Base-by-base conservation (phyloP, 2,888 invertebrate genomes). In the Exephanes ischioxanthus region DNA sequence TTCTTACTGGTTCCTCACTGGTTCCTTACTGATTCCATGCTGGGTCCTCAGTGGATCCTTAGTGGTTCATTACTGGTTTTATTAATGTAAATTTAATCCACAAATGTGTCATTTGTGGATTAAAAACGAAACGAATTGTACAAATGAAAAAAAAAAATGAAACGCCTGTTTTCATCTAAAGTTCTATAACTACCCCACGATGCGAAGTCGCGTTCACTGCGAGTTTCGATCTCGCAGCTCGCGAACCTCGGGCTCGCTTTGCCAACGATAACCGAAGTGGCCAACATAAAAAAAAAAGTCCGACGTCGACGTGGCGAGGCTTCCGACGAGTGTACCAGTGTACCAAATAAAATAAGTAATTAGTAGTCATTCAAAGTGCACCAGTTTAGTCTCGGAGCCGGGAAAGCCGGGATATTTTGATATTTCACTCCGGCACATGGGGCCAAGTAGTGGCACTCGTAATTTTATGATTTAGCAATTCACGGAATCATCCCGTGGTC, bases 391-490 rank as follows among this genome's bases (percentile, higher is more conserved):
- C 58, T 19, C 19, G 30, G 48, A 75, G 48, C 68, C 30, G 11
- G 41, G 61, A 11, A 58, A 45, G 4, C 19, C n/a, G n/a, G 37
- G 51, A 61, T 72, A 67, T 61, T 63, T 79, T 68, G 45, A 71
- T n/a, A 72, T 73, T 72, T 83, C 55, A 51, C 41, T 16, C 70
- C 71, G 2, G 16, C 11, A 53, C 45, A 45, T 37, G 14, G 45
- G 4, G 26, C 33, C 33, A 61, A 45, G 30, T 51, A 51, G 19
- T 22, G 19, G 75, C 58, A 67, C 81, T 81, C 51, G 19, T 75
- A 81, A 75, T 75, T 81, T 81, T 75, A 81, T 75, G 75, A 77
- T 70, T 63, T 71, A 71, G 66, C 77, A 82, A 82, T 77, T 82
- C 66, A 33, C 53, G 22, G 45, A 77, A 71, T 77, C 70, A 82